Conservation (phyloP, 2,797 vertebrate species). For the Pangasius sanitwongsei region DNA sequence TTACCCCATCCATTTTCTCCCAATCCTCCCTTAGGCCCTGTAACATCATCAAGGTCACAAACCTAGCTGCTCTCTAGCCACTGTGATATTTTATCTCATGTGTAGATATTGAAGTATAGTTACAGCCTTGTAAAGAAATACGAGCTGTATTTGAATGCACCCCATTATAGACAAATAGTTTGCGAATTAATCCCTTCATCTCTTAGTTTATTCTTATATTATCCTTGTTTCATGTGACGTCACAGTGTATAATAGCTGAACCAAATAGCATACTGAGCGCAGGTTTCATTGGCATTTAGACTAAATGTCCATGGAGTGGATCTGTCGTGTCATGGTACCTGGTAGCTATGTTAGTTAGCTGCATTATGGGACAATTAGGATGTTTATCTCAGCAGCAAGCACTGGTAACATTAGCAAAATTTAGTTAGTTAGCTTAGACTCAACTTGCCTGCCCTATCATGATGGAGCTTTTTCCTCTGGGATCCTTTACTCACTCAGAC, state of each 20-base stretch:
- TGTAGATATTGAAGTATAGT: neutral
- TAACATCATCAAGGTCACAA: slow-evolving; percentile 24
- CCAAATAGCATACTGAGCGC: neutral
- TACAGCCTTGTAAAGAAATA: neutral
- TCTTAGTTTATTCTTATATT: neutral
- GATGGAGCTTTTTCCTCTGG: neutral
- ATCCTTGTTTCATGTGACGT: neutral
- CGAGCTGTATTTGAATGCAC: neutral
- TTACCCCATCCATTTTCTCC: slow-evolving; percentile 39
- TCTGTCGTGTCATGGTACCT: neutral
- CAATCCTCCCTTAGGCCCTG: slow-evolving; percentile 27
- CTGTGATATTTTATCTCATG: neutral
- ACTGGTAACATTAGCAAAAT: neutral
- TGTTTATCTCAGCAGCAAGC: neutral
- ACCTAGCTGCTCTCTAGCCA: neutral
- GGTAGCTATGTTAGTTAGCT: neutral
- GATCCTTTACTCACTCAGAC: neutral
- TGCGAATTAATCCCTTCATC: neutral
- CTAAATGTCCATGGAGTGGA: neutral
- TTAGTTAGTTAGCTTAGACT: neutral
- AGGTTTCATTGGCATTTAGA: neutral
- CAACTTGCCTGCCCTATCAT: neutral
- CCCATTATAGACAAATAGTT: neutral
- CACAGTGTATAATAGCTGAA: neutral
- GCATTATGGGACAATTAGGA: neutral